Evolutionary conservation across 2,113 vertebrate species (phyloP).

Genomic region (Regulus satrapa): DNA sequence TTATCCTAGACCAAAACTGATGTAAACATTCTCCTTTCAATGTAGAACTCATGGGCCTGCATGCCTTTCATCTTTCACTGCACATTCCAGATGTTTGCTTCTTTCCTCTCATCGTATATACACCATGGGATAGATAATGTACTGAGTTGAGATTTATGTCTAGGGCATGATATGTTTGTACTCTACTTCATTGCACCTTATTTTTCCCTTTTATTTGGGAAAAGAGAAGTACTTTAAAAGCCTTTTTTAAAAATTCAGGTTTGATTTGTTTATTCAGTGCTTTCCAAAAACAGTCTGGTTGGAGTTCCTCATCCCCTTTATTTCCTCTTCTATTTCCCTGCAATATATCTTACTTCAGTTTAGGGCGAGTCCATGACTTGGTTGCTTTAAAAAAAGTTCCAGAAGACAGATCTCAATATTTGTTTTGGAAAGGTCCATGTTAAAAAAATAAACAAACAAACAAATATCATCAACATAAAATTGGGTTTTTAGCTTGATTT

Average conservation of each 20-base stretch:
- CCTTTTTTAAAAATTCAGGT: neutral
- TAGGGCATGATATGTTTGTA: conserved; percentile 17
- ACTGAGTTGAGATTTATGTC: conserved; percentile 18
- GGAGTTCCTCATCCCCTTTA: neutral
- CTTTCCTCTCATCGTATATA: conserved; percentile 1
- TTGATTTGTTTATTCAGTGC: conserved; percentile 50
- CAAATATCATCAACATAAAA: neutral
- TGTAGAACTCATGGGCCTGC: neutral
- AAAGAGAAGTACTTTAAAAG: conserved; percentile 31
- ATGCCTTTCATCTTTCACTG: conserved; percentile 49
- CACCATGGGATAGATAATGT: conserved; percentile 28
- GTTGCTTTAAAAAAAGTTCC: neutral
- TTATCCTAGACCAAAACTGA: conserved; percentile 31
- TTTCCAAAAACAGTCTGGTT: neutral
- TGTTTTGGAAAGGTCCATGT: neutral
- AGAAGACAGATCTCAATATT: neutral
- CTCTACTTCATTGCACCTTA: conserved; percentile 2
- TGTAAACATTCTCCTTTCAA: conserved; percentile 55
- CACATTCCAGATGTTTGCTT: conserved; percentile 55
- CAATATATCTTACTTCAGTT: neutral
- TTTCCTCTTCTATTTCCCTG: conserved; percentile 7
- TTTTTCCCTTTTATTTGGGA: conserved; percentile 9
- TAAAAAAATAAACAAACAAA: neutral
- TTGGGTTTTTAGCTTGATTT: neutral
- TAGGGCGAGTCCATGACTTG: neutral